These are phyloP conservation scores for Aurelia sp. DNA, from an alignment of 30 jellyfish, hydroid and myxozoan species.

Conservation along the genomic window DNA sequence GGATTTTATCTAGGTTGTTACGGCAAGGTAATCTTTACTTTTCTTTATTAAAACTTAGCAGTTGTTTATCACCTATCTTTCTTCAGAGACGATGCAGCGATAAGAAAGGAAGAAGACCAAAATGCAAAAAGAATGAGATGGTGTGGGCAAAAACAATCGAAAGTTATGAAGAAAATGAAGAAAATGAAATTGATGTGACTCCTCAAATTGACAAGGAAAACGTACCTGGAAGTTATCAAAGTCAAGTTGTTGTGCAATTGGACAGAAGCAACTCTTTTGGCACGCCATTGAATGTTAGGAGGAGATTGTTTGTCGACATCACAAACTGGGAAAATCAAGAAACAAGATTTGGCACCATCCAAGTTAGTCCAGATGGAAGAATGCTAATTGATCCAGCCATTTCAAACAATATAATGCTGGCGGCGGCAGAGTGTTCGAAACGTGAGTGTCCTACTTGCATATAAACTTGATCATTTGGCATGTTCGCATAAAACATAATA, in stretches of 20 bases:
- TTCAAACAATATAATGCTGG: slow-evolving; percentile 9
- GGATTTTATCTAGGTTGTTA: too few species aligned
- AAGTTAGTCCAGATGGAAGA: slow-evolving; percentile 21
- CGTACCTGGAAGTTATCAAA: neutral
- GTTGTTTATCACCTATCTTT: neutral
- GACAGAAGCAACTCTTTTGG: neutral
- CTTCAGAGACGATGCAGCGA: neutral
- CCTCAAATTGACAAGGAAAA: slow-evolving; percentile 4
- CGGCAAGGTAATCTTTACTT: too few species aligned
- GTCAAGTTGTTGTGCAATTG: slow-evolving; percentile 5
- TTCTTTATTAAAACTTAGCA: too few species aligned
- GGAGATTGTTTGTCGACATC: slow-evolving; percentile 6
- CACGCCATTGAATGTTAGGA: neutral
- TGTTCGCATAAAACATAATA: too few species aligned
- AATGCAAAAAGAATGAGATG: neutral
- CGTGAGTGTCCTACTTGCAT: slow-evolving; percentile 1
- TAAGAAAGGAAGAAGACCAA: slow-evolving; percentile 16
- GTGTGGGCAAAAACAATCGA: neutral
- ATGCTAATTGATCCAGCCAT: slow-evolving; percentile 16
- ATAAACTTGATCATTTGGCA: too few species aligned
- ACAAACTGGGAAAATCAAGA: neutral
- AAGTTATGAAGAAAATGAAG: neutral
- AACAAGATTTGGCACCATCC: slow-evolving; percentile 5
- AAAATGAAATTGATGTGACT: neutral
- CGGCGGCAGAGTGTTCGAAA: slow-evolving; percentile 3